phyloP scores from a whole-genome alignment of 2,888 invertebrate genomes.

The Acanthosepion esculentum region DNA sequence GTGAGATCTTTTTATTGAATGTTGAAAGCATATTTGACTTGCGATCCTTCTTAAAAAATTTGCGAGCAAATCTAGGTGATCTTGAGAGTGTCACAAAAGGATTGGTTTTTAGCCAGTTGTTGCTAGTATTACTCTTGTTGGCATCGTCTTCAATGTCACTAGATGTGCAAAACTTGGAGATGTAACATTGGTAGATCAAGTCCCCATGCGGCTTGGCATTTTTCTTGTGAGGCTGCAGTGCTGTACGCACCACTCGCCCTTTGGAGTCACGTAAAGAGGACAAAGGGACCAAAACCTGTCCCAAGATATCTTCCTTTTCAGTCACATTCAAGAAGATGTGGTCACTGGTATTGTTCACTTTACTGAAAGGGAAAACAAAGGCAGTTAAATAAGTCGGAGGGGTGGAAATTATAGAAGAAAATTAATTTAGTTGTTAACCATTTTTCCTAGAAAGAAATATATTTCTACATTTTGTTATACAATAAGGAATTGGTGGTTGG shows the following conservation, averaged over 20 bases:
- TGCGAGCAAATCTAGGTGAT: slow-evolving; percentile 49
- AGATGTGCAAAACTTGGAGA: slow-evolving; percentile 63
- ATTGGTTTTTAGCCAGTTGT: slow-evolving; percentile 53
- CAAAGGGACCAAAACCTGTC: slow-evolving; percentile 68
- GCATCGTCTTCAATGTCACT: slow-evolving; percentile 50
- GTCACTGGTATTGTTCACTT: slow-evolving; percentile 62
- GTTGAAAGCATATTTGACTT: slow-evolving; percentile 59
- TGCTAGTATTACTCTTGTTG: slow-evolving; percentile 48
- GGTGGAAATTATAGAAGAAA: neutral
- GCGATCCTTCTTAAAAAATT: slow-evolving; percentile 48
- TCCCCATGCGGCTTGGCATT: slow-evolving; percentile 70
- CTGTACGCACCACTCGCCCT: slow-evolving; percentile 59
- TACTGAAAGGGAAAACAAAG: slow-evolving; percentile 58
- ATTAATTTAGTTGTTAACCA: too few relatives aligned
- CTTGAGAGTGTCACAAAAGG: slow-evolving; percentile 54
- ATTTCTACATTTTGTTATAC: too few relatives aligned
- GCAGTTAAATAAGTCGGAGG: neutral
- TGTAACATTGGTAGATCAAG: slow-evolving; percentile 69
- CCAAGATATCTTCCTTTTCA: slow-evolving; percentile 71
- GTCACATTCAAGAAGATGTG: slow-evolving; percentile 70
- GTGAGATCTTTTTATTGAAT: slow-evolving; percentile 68
- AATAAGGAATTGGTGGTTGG: too few relatives aligned
- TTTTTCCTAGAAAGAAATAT: too few relatives aligned
- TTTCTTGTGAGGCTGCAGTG: slow-evolving; percentile 72
- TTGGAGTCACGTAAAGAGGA: slow-evolving; percentile 61